These are phyloP conservation scores for Lasioglossum leucozonium DNA, from an alignment of 2,888 invertebrate species.

Conservation along the genomic window DNA sequence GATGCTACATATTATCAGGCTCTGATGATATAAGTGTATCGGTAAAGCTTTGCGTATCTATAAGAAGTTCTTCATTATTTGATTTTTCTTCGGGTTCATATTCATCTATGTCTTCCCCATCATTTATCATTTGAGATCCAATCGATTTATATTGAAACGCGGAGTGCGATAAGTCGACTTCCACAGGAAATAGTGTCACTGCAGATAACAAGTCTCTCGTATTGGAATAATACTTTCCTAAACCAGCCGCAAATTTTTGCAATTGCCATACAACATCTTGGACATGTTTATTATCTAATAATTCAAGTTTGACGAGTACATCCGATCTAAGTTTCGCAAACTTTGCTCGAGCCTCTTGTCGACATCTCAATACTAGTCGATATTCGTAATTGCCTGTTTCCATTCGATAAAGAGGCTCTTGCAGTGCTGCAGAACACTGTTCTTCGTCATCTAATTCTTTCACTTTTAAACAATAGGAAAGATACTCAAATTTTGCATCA, in stretches of 20 bases:
- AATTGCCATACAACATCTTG: constrained; percentile 96
- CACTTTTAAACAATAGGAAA: constrained; percentile 99
- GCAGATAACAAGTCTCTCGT: constrained; percentile 92
- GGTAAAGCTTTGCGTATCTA: constrained; percentile 63
- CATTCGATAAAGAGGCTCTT: constrained; percentile 98
- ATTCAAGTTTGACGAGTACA: constrained; percentile 98
- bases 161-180: constrained; percentile 96
- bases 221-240: constrained; percentile 91
- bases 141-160: constrained; percentile 96
- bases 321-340: constrained; percentile 94
- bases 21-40: constrained; percentile 53
- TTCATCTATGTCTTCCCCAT: constrained; percentile 75
- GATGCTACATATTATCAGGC: constrained; percentile 61
- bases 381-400: constrained; percentile 99
- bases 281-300: constrained; percentile 99
- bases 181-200: constrained; percentile 95
- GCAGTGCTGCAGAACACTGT: constrained; percentile 95
- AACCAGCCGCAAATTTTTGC: constrained; percentile 92
- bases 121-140: constrained; percentile 73
- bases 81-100: constrained; percentile 58
- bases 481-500: constrained; percentile 99
- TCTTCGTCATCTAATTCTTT: constrained; percentile 99
- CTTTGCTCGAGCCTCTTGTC: constrained; percentile 95
- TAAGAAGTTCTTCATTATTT: constrained; percentile 63
- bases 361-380: constrained; percentile 96